These are phyloP conservation scores for Brienomyrus brachyistius DNA, from an alignment of 2,113 vertebrate genomes.

Conservation along the genomic window DNA sequence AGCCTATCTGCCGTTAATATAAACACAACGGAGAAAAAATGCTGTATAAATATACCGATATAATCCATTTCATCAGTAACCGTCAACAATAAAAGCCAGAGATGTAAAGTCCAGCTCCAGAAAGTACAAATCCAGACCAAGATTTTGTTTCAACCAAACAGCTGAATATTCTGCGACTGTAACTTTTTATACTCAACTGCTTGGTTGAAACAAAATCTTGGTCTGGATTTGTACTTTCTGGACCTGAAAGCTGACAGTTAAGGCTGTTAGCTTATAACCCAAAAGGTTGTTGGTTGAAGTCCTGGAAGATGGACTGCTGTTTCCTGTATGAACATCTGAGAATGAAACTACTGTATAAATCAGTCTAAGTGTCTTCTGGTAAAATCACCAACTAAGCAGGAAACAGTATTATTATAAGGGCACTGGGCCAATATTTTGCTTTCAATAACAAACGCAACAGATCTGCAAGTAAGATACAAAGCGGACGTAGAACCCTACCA, in stretches of 20 bases:
- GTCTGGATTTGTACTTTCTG: no score
- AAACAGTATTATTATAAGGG: background rate
- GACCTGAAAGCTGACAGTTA: background rate
- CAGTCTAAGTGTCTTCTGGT: background rate
- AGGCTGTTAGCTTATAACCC: background rate
- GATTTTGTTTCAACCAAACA: no score
- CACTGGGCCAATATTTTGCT: background rate
- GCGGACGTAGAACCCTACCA: background rate
- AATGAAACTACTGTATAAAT: background rate
- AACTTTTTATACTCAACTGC: no score
- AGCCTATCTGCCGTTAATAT: background rate
- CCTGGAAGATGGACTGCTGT: background rate
- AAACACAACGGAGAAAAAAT: background rate
- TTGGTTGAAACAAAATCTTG: no score
- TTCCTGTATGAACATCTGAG: background rate
- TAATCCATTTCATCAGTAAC: background rate
- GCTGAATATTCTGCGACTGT: no score
- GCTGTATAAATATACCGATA: background rate
- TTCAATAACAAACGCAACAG: background rate
- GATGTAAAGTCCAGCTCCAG: background rate
- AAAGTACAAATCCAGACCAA: background rate
- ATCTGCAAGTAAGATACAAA: background rate
- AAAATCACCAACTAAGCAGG: background rate
- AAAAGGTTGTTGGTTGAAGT: background rate
- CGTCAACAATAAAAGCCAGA: background rate